A percentile compares a stretch with the other conserved stretches of the same genome.
Conservation (phyloP, 2,888 invertebrate species). For the Xestia ashworthii region DNA sequence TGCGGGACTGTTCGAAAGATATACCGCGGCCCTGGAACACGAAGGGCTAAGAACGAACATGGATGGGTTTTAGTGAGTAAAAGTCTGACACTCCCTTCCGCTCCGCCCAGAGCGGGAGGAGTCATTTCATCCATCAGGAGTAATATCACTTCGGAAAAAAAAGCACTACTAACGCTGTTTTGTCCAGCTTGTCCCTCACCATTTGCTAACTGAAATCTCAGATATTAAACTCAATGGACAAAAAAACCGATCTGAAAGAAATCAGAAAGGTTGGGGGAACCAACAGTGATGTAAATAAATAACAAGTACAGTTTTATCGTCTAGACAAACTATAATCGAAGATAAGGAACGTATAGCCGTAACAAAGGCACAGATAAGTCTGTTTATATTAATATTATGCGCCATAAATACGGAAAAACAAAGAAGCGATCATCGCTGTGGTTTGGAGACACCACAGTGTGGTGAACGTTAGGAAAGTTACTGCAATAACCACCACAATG, state of each 20-base stretch:
- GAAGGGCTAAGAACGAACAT: too few species aligned
- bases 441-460: constrained; percentile 42
- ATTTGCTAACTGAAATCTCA: not conserved
- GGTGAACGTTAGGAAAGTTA: constrained; percentile 28
- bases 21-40: too few species aligned
- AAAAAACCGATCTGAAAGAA: not conserved
- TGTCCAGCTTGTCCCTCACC: not conserved
- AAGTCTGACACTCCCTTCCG: too few species aligned
- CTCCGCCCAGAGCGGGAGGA: too few species aligned
- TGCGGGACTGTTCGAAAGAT: too few species aligned
- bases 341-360: not conserved
- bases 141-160: too few species aligned
- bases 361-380: not conserved
- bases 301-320: not conserved
- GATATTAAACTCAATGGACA: not conserved
- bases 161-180: not conserved
- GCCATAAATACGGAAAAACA: constrained; percentile 45
- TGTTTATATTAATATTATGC: not conserved
- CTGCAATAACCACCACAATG: constrained; percentile 30
- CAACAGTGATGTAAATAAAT: not conserved
- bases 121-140: too few species aligned
- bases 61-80: too few species aligned
- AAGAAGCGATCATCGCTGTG: constrained; percentile 52
- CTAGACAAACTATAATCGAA: not conserved
- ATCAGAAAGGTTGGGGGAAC: not conserved